Conservation (phyloP, 2,888 invertebrate species). For the Eristalis intricaria region DNA sequence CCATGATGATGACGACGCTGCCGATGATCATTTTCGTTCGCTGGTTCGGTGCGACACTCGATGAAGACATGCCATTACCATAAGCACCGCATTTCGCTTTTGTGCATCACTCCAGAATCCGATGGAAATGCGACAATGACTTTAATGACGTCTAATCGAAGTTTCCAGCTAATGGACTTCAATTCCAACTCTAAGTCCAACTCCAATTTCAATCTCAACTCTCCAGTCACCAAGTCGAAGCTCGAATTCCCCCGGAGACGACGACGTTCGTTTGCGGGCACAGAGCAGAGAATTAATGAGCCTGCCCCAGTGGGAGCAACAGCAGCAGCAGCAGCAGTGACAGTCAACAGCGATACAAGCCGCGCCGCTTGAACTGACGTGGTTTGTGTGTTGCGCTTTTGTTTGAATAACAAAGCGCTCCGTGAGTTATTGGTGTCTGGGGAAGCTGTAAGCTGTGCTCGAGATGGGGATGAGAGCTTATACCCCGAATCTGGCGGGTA, state of each 20-base stretch:
- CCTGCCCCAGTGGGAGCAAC: conserved; percentile 3
- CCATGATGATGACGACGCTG: conserved; percentile 5
- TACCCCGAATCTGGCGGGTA: conserved; percentile 18
- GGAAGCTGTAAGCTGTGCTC: not conserved
- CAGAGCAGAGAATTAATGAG: conserved; percentile 21
- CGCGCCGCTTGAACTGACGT: conserved; percentile 1
- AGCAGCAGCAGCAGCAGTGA: not conserved
- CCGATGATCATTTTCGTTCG: conserved; percentile 7
- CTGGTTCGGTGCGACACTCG: not conserved
- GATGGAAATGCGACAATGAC: conserved; percentile 28
- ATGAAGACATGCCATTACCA: conserved; percentile 58
- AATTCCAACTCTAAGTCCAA: conserved; percentile 35
- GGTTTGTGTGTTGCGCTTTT: not conserved
- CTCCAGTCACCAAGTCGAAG: not conserved
- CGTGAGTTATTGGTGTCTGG: conserved; percentile 54
- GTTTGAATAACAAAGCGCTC: conserved; percentile 43
- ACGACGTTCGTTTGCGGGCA: conserved; percentile 3
- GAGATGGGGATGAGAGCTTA: conserved; percentile 3
- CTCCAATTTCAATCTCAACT: not conserved
- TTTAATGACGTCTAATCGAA: conserved; percentile 60
- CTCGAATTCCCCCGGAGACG: not conserved
- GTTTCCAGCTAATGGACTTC: conserved; percentile 56
- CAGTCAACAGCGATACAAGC: conserved; percentile 22
- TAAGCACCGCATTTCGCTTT: conserved; percentile 39
- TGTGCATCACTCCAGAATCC: not conserved